Percentiles rank a stretch among this genome's conserved stretches.
These are phyloP conservation scores for Stenurella melanura DNA, from an alignment of 2,888 invertebrate species.

Conservation along the genomic window DNA sequence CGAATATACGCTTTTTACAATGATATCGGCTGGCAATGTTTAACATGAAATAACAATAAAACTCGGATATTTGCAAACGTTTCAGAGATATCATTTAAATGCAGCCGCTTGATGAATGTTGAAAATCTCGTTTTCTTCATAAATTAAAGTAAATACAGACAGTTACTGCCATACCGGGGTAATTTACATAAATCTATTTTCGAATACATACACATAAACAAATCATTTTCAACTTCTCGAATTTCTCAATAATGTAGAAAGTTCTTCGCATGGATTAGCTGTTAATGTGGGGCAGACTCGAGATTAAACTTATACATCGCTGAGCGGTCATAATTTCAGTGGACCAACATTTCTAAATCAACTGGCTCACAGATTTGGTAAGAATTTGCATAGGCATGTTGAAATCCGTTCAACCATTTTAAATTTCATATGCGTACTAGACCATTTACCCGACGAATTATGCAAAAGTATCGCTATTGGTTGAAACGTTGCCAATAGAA, in stretches of 20 bases:
- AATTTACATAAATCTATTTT: conserved; percentile 55
- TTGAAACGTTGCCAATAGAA: conserved; percentile 56
- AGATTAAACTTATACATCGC: not conserved
- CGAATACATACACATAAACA: conserved; percentile 28
- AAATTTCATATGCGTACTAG: conserved; percentile 23
- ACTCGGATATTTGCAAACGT: conserved; percentile 47
- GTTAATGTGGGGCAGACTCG: conserved; percentile 3
- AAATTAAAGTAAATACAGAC: conserved; percentile 56
- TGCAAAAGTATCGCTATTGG: conserved; percentile 62
- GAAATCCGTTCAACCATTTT: conserved; percentile 29
- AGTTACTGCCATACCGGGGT: conserved; percentile 47
- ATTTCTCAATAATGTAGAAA: not conserved
- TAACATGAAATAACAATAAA: conserved; percentile 54
- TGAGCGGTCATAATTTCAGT: not conserved
- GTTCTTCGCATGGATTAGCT: not conserved
- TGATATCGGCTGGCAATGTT: conserved; percentile 30
- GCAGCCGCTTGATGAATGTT: conserved; percentile 54
- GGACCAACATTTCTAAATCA: not conserved
- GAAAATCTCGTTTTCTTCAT: conserved; percentile 56
- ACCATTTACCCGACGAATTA: conserved; percentile 53
- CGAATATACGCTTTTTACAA: conserved; percentile 27
- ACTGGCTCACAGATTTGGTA: not conserved
- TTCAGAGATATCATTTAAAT: conserved; percentile 46
- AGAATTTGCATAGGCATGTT: not conserved
- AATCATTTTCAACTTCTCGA: not conserved